phyloP scores from a whole-genome alignment of 2,797 vertebrate genomes.

The Liasis olivaceus region DNA sequence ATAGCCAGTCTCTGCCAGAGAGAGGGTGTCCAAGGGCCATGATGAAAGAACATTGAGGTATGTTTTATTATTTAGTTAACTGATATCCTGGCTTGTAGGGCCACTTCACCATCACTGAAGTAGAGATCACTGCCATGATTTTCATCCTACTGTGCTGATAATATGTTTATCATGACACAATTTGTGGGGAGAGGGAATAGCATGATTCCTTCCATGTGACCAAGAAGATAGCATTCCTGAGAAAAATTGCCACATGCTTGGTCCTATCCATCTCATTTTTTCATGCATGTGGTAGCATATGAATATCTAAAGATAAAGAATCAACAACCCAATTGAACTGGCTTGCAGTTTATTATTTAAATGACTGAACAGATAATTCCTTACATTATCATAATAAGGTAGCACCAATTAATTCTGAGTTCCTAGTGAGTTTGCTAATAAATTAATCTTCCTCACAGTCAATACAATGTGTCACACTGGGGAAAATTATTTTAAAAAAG shows the following conservation, averaged over 20 bases:
- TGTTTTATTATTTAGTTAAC: not conserved
- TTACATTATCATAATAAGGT: slow-evolving; percentile 40
- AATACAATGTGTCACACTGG: slow-evolving; percentile 31
- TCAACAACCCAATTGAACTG: not conserved
- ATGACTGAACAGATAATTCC: slow-evolving; percentile 16
- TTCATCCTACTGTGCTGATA: not conserved
- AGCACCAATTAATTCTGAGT: slow-evolving; percentile 35
- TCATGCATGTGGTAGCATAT: not conserved
- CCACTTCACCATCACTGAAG: not conserved
- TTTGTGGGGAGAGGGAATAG: not conserved
- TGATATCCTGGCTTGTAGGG: not conserved
- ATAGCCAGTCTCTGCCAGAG: not conserved
- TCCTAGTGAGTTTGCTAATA: slow-evolving; percentile 16
- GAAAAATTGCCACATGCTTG: not conserved
- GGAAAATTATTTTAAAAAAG: slow-evolving; percentile 16
- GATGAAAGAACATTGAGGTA: not conserved
- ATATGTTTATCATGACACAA: not conserved
- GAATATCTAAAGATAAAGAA: not conserved
- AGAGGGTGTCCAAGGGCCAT: not conserved
- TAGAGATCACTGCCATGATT: not conserved
- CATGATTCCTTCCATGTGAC: not conserved
- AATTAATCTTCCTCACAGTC: slow-evolving; percentile 42
- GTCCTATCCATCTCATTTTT: not conserved
- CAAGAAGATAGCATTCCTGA: not conserved
- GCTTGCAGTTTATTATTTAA: not conserved